Percentiles rank a stretch among this genome's conserved stretches.
phyloP scores from a whole-genome alignment of 2,113 vertebrate genomes.

The Dendropsophus ebraccatus region DNA sequence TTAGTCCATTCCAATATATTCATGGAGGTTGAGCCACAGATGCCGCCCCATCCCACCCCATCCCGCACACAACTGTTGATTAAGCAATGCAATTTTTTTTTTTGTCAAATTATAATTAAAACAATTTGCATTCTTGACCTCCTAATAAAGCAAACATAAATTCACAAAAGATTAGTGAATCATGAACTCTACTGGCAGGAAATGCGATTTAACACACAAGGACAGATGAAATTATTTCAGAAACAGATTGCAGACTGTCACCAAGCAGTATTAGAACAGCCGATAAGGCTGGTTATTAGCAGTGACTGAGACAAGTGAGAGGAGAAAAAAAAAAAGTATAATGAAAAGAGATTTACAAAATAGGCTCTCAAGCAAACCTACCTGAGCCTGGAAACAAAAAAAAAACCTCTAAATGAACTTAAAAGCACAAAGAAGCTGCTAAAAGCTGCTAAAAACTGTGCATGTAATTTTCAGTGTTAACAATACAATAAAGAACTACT shows the following conservation, averaged over 20 bases:
- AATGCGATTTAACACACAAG: constrained; percentile 31
- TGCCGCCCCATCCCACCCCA: neutral
- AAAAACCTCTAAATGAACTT: neutral
- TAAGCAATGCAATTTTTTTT: constrained; percentile 38
- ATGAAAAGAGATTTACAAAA: neutral
- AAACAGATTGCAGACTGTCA: constrained; percentile 50
- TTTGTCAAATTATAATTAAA: constrained; percentile 36
- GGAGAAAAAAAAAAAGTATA: neutral
- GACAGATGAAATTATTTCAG: constrained; percentile 29
- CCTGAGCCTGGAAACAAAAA: neutral
- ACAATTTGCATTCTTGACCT: constrained; percentile 38
- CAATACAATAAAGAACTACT: no score
- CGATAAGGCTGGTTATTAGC: constrained; percentile 25
- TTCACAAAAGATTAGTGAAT: constrained; percentile 32
- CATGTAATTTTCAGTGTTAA: no score
- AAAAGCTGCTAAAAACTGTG: no score
- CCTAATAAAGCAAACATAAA: constrained; percentile 44
- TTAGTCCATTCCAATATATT: neutral
- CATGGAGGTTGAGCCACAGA: neutral
- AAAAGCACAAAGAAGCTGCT: neutral
- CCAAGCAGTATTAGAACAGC: neutral
- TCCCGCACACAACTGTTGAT: neutral
- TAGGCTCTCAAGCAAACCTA: neutral
- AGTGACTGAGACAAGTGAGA: neutral
- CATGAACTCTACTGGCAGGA: constrained; percentile 33